These are phyloP conservation scores for Pagrus major DNA, from an alignment of 2,113 vertebrate species.

Conservation along the genomic window DNA sequence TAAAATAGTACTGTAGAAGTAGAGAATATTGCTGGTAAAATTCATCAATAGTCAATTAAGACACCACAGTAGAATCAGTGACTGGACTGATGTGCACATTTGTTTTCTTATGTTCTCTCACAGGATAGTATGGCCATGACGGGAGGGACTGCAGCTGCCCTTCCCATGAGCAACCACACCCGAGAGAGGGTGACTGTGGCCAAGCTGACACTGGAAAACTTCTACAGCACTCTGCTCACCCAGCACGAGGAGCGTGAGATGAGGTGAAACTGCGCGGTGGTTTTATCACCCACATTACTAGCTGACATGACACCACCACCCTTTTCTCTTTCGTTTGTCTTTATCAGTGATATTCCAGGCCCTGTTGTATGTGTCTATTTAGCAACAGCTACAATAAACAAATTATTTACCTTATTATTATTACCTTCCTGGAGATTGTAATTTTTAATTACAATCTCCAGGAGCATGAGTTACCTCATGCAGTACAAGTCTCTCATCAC, in stretches of 20 bases:
- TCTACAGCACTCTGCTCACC: constrained; percentile 98
- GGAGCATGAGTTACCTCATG: background rate
- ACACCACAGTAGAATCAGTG: background rate
- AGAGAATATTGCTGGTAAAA: background rate
- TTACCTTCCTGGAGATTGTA: background rate
- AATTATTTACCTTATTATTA: background rate
- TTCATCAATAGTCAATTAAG: background rate
- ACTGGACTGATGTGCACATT: background rate
- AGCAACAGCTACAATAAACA: background rate
- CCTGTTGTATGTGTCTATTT: background rate
- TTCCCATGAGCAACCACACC: constrained; percentile 99
- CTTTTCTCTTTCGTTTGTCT: background rate
- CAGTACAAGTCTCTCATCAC: background rate
- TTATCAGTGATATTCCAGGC: background rate
- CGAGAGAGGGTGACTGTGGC: constrained; percentile 97
- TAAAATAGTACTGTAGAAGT: too few relatives aligned
- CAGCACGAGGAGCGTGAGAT: constrained; percentile 98
- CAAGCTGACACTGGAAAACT: constrained; percentile 98
- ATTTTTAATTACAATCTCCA: too few relatives aligned
- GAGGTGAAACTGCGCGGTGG: constrained; percentile 82
- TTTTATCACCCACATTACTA: background rate
- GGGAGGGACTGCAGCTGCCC: constrained; percentile 90
- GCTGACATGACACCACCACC: background rate
- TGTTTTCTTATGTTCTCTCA: constrained; percentile 25
- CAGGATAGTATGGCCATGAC: constrained; percentile 96